Evolutionary conservation across 2,797 vertebrate species (phyloP), one percentile per base, ranked within the genome.

Genomic region (Micrastur ruficollis): DNA sequence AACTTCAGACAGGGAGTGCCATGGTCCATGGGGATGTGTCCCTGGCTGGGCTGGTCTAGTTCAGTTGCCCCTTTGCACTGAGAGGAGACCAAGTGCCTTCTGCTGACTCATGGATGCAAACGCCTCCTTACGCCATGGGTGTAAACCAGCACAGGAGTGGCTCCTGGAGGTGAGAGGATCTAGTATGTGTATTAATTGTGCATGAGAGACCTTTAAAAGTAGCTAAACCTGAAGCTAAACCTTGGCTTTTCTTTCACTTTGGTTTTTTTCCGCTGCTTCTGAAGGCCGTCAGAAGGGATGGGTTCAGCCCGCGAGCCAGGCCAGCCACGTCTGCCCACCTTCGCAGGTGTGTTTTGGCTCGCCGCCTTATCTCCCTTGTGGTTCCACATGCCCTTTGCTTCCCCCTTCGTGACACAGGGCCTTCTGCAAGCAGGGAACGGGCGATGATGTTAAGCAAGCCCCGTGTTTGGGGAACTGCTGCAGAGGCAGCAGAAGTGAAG

Each of bases 401-500:
- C 94, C 85, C 46, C 10, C 52, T 93, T 74, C 2, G 3, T 12
- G 89, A 56, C 42, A 34, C 49, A 22, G 86, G 34, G 65, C 47
- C 16, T 62, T 49, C 36, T 65, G 32, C 0, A 12, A 82, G 89
- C 56, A 76, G 58, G 74, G 82, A 49, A 71, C 23, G 78, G 73
- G 29, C 0, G 22, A 19, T n/a, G 81, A 23, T 34, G 34, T 81
- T 38, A 71, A 68, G 89, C 70, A 94, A 93, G 56, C 47, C 26
- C 90, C 76, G 86, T 1, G 32, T 66, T 90, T 87, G 89, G 94
- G 94, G 95, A 97, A 97, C 92, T 95, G 73, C 93, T 91, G 61
- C 61, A 46, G 42, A 91, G 75, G 92, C 93, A 95, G 93, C 90
- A 96, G 96, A 96, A 97, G 95, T 95, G 94, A 97, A 97, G 94